A percentile compares a stretch with the other conserved stretches of the same genome.
These are phyloP conservation scores for Caenorhabditis sp. DNA, from an alignment of 2,888 invertebrate genomes.

Conservation along the genomic window DNA sequence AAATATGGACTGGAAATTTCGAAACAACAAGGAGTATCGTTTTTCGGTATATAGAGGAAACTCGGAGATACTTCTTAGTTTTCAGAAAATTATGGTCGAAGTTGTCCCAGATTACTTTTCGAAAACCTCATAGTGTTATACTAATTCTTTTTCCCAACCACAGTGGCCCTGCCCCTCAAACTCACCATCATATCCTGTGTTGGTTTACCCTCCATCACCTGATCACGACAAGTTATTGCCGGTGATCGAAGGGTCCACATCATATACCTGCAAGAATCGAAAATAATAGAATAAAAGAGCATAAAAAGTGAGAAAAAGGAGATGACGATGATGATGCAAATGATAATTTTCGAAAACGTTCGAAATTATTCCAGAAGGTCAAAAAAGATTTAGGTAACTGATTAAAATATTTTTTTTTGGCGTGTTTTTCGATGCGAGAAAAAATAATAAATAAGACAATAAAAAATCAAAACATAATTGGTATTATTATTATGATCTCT, in stretches of 20 bases:
- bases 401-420: not conserved
- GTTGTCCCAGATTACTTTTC: too few relatives aligned
- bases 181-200: constrained; percentile 68
- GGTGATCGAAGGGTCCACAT: constrained; percentile 65
- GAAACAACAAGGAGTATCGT: too few relatives aligned
- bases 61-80: too few relatives aligned
- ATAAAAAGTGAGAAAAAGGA: not conserved
- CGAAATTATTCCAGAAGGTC: not conserved
- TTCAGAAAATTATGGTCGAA: too few relatives aligned
- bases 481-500: not conserved
- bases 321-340: not conserved
- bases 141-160: not conserved
- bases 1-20: too few relatives aligned
- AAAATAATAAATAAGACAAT: not conserved
- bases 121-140: too few relatives aligned
- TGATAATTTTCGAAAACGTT: not conserved
- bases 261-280: constrained; percentile 58
- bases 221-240: constrained; percentile 55
- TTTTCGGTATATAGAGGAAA: too few relatives aligned
- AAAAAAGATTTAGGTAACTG: not conserved
- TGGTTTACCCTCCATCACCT: constrained; percentile 66
- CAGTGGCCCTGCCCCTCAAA: not conserved
- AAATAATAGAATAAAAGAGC: not conserved
- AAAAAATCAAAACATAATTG: not conserved
- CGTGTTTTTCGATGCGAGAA: not conserved